Evolutionary conservation across 2,113 vertebrate genomes (phyloP), one percentile per base, ranked within the genome.

Genomic region (Misgurnus anguillicaudatus): DNA sequence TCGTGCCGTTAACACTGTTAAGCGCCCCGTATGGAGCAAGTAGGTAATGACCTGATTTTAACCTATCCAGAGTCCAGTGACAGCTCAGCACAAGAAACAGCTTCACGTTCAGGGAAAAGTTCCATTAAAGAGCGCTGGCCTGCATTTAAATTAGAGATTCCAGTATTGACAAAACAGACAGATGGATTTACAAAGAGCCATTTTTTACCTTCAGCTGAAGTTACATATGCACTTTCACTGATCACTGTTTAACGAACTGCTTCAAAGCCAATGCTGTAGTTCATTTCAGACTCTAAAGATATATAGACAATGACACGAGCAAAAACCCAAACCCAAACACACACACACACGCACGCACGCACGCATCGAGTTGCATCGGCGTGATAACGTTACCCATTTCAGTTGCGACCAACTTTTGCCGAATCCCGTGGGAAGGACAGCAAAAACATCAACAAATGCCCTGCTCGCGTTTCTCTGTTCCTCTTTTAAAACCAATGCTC

Each of bases 11-110:
- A n/a, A 6, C 6, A 57, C 17, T 57, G 53, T 57, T 57, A n/a
- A 73, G 39, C 3, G 8, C 39, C 13, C 55, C 45, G 71, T 74
- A 57, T 71, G 17, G 69, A n/a, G 31, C 38, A 31, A 72, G 57
- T 21, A 61, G 57, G 47, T 74, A 74, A 74, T 74, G 21, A 39
- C 39, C 71, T 47, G 61, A 31, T 31, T 74, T 57, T 47, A 61
- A 61, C 11, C 14, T 61, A 21, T 24, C 31, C 57, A 31, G 45
- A 69, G 47, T 69, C 14, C 4, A 14, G 19, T 31, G 45, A 69
- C 36, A 47, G 67, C 47, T 69, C 67, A 31, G 24, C 8, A 69
- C 21, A 53, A 55, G 39, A 69, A 17, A 74, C 39, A 39, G 60
- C 38, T 31, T 42, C 17, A 61, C 19, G 24, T 4, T 45, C 38